phyloP scores from a whole-genome alignment of 2,888 invertebrate species.

The Amphipoea oculea region DNA sequence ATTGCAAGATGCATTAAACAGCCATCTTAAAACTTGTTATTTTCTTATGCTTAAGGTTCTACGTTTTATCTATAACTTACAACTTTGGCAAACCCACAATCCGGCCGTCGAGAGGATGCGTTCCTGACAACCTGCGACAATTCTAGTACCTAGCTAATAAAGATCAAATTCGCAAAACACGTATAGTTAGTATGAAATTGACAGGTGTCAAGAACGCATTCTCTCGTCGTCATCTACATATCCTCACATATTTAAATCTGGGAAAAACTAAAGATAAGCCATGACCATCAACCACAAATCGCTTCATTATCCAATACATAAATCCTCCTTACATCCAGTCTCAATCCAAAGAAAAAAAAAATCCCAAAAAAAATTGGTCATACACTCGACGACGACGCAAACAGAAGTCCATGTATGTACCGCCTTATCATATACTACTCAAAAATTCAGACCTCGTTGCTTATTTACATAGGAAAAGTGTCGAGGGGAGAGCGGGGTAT shows the following conservation, averaged over 20 bases:
- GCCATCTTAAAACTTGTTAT: not conserved
- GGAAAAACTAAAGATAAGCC: not conserved
- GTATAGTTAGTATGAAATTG: too few species aligned
- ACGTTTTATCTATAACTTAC: too few species aligned
- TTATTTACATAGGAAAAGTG: constrained; percentile 77
- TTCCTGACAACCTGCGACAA: too few species aligned
- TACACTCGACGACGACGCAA: not conserved
- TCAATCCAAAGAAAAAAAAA: not conserved
- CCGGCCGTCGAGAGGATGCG: too few species aligned
- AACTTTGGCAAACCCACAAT: too few species aligned
- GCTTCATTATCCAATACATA: not conserved
- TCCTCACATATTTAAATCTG: not conserved
- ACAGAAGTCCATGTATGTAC: constrained; percentile 24
- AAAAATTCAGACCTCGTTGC: constrained; percentile 62
- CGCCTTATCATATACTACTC: constrained; percentile 43
- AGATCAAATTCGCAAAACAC: too few species aligned
- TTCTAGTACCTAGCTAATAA: too few species aligned
- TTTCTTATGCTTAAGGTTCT: not conserved
- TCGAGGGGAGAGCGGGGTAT: constrained; percentile 71
- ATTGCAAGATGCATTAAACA: not conserved
- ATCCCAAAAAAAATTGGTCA: not conserved
- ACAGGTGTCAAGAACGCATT: too few species aligned
- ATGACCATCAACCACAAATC: not conserved
- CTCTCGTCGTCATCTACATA: not conserved
- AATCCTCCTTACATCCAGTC: not conserved